A percentile compares a stretch with the other conserved stretches of the same genome.
phyloP scores from a whole-genome alignment of 2,113 vertebrate species.

The Orientallactaga bullata region DNA sequence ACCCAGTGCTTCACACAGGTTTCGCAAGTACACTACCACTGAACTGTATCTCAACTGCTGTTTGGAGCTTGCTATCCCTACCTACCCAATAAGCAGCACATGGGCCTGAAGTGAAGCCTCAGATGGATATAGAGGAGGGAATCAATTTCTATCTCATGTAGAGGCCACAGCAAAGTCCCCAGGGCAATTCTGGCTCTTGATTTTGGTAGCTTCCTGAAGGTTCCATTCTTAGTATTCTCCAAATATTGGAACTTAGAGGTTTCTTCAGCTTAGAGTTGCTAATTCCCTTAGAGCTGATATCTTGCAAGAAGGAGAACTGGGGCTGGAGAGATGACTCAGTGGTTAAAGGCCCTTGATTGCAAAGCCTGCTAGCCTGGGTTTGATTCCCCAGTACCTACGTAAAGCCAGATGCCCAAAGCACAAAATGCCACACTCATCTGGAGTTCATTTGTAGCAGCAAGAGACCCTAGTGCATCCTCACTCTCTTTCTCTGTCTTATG shows the following conservation, averaged over 20 bases:
- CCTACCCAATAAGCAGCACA: not conserved
- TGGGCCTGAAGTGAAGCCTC: not conserved
- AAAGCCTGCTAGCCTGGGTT: too few species aligned
- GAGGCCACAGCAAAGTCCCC: not conserved
- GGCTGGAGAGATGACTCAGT: too few species aligned
- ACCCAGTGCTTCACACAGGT: too few species aligned
- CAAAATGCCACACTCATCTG: too few species aligned
- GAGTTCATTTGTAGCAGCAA: too few species aligned
- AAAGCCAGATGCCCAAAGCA: too few species aligned
- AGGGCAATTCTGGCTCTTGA: not conserved
- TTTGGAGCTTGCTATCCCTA: not conserved
- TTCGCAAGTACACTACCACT: too few species aligned
- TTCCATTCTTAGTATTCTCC: not conserved
- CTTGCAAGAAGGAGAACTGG: not conserved
- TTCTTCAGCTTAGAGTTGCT: not conserved
- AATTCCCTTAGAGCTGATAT: not conserved
- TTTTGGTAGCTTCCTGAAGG: not conserved
- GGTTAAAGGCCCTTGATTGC: too few species aligned
- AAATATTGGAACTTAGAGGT: not conserved
- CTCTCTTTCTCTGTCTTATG: too few species aligned
- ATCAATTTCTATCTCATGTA: not conserved
- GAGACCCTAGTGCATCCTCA: too few species aligned
- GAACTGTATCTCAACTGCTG: not conserved
- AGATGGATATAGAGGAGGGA: too few species aligned
- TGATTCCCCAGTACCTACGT: too few species aligned